Percentiles rank a stretch among this genome's conserved stretches.
Conservation (phyloP, 1,140 invertebrate species). For the Zophobas morio region DNA sequence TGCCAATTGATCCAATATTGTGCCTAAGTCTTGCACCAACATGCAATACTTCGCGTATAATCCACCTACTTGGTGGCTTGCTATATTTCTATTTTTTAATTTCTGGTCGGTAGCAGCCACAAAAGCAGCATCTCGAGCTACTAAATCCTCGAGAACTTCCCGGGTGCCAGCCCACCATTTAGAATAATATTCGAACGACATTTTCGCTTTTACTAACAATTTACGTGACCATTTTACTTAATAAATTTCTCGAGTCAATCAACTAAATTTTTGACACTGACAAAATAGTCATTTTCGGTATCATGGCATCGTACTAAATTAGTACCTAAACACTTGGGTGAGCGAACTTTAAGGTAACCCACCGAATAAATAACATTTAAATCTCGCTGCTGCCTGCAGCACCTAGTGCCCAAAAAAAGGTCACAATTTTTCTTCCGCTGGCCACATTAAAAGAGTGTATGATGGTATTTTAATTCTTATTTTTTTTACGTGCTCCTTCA, state of each 20-base stretch:
- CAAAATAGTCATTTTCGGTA: too few relatives aligned
- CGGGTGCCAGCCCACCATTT: conserved; percentile 64
- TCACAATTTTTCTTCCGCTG: conserved; percentile 10
- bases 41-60: conserved; percentile 62
- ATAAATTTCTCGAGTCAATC: too few relatives aligned
- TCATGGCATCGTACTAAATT: too few relatives aligned
- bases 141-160: conserved; percentile 58
- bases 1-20: conserved; percentile 62
- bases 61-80: conserved; percentile 59
- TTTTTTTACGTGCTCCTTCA: conserved; percentile 30
- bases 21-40: conserved; percentile 61
- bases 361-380: background rate
- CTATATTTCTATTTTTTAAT: conserved; percentile 56
- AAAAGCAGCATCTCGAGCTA: conserved; percentile 49
- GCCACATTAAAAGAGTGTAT: conserved; percentile 18
- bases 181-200: conserved; percentile 64
- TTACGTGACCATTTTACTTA: background rate
- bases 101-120: conserved; percentile 13
- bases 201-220: conserved; percentile 41
- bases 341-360: background rate
- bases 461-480: conserved; percentile 35
- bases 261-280: background rate
- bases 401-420: background rate
- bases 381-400: background rate
- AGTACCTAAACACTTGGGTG: too few relatives aligned